Conservation (phyloP, 2,888 invertebrate species). For the Steromphala cineraria region DNA sequence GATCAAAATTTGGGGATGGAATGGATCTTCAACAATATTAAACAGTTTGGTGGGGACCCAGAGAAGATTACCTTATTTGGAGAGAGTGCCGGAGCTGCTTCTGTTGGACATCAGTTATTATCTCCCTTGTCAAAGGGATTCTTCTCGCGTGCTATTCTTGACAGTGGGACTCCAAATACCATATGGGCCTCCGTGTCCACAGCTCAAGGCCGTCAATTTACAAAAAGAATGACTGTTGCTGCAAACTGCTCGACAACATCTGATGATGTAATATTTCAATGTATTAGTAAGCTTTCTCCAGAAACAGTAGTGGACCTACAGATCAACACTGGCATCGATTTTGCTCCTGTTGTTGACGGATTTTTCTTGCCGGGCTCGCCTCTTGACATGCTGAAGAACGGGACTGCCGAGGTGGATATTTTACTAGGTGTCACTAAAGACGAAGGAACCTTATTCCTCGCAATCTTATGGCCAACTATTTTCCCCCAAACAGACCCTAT, state of each 20-base stretch:
- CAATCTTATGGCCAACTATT: not conserved
- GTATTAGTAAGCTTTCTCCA: conserved; percentile 31
- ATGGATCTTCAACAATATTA: conserved; percentile 93
- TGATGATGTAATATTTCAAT: conserved; percentile 29
- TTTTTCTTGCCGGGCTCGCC: conserved; percentile 91
- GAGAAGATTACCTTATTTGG: conserved; percentile 56
- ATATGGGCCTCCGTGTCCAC: conserved; percentile 45
- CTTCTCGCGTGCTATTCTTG: conserved; percentile 57
- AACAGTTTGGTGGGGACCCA: conserved; percentile 56
- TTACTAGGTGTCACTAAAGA: conserved; percentile 95
- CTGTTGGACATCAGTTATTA: conserved; percentile 52
- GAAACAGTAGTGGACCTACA: conserved; percentile 28
- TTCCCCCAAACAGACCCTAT: not conserved
- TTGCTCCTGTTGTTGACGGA: conserved; percentile 92
- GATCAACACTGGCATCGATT: conserved; percentile 79
- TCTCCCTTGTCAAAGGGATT: conserved; percentile 43
- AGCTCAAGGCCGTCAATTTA: conserved; percentile 77
- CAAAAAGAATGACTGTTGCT: conserved; percentile 80
- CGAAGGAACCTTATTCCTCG: conserved; percentile 84
- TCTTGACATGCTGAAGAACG: conserved; percentile 87
- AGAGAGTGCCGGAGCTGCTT: conserved; percentile 58
- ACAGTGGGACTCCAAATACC: conserved; percentile 47
- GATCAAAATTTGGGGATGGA: conserved; percentile 94
- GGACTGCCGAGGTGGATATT: conserved; percentile 89
- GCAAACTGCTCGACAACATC: conserved; percentile 35